These are phyloP conservation scores for Tillus elongatus DNA, from an alignment of 2,888 invertebrate species.

Conservation along the genomic window DNA sequence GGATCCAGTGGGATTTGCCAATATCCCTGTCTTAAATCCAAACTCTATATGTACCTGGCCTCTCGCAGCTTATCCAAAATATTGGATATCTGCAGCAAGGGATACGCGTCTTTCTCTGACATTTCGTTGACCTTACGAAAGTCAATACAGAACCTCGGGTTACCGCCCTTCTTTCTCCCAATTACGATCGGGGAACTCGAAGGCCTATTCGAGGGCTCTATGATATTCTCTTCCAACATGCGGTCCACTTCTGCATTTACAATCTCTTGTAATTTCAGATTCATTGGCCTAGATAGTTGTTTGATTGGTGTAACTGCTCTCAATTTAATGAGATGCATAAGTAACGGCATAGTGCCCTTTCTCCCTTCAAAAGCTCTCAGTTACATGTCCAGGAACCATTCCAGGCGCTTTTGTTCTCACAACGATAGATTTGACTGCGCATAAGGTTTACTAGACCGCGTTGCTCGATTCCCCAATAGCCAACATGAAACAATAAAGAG, in stretches of 20 bases:
- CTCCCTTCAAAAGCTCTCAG: no score
- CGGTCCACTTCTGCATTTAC: constrained; percentile 10
- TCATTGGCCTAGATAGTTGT: constrained; percentile 13
- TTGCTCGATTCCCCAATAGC: no score
- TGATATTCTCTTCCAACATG: constrained; percentile 15
- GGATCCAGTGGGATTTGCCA: constrained; percentile 14
- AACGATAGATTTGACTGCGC: no score
- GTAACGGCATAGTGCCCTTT: constrained; percentile 10
- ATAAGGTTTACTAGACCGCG: no score
- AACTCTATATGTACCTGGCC: constrained; percentile 13
- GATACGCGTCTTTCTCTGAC: constrained; percentile 15
- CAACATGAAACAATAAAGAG: no score
- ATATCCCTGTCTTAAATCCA: constrained; percentile 14
- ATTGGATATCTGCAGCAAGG: constrained; percentile 13
- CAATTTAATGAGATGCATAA: constrained; percentile 11
- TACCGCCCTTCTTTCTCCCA: constrained; percentile 13
- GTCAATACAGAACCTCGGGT: constrained; percentile 15
- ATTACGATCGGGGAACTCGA: constrained; percentile 18
- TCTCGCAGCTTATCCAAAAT: constrained; percentile 13
- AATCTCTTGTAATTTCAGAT: constrained; percentile 13
- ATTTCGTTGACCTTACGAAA: constrained; percentile 16
- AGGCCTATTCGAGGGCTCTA: constrained; percentile 19
- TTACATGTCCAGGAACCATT: no score
- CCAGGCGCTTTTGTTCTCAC: no score
- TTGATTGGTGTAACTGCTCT: constrained; percentile 10